Conservation (phyloP, 1,140 invertebrate species). For the Oedothorax gibbosus region DNA sequence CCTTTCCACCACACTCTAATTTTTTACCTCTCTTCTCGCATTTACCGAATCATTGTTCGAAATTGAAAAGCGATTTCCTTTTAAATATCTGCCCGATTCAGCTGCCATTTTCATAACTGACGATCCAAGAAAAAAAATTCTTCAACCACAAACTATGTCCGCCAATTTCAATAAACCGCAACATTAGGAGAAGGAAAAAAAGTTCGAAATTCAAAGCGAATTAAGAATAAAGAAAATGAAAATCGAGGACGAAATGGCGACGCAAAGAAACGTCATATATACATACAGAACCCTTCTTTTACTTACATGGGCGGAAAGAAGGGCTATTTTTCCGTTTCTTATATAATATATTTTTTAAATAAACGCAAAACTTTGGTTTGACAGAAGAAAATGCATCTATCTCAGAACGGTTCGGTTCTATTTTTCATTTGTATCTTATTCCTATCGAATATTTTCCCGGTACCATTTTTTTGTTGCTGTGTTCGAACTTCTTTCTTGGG, state of each 20-base stretch:
- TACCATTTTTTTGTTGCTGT: not conserved
- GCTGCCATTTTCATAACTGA: slow-evolving; percentile 44
- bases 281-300: slow-evolving; percentile 14
- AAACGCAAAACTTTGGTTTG: slow-evolving; percentile 54
- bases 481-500: slow-evolving; percentile 50
- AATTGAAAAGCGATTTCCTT: slow-evolving; percentile 43
- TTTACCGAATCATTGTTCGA: slow-evolving; percentile 35
- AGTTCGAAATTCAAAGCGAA: slow-evolving; percentile 41
- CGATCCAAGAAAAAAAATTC: slow-evolving; percentile 10
- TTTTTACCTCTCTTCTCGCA: not conserved
- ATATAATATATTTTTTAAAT: slow-evolving; percentile 53
- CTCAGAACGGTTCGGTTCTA: slow-evolving; percentile 16
- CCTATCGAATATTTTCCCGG: slow-evolving; percentile 32
- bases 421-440: slow-evolving; percentile 48
- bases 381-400: slow-evolving; percentile 57
- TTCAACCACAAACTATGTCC: slow-evolving; percentile 16
- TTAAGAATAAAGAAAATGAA: slow-evolving; percentile 32
- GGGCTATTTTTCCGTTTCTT: slow-evolving; percentile 12
- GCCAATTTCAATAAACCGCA: slow-evolving; percentile 52
- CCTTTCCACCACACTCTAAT: not conserved
- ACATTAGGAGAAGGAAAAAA: slow-evolving; percentile 23
- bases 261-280: slow-evolving; percentile 16
- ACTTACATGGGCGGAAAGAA: slow-evolving; percentile 13
- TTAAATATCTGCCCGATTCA: slow-evolving; percentile 54
- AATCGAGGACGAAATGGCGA: slow-evolving; percentile 30